Base-by-base conservation (phyloP, 2,797 vertebrate species). In the Aldrovandia affinis region DNA sequence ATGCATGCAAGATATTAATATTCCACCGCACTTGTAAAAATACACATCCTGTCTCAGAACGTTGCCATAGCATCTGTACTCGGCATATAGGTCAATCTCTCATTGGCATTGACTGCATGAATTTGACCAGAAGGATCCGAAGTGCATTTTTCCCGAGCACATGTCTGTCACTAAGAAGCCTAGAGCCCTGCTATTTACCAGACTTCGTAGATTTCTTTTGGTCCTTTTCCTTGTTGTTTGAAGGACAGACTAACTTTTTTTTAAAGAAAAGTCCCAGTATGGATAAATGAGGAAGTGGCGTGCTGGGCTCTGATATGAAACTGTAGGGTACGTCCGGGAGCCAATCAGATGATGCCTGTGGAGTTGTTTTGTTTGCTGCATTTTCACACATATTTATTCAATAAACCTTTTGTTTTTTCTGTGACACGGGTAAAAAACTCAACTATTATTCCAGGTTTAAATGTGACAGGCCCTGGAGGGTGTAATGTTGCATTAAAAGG, bases 311-410 rank as follows among this genome's bases (percentile, higher is more conserved):
- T 57, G 81, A 5, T 81, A 20, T 88, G 91, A 95, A 91, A 91
- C 81, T 12, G 44, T 85, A 89, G 90, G 93, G 80, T 87, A 82
- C 87, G 86, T 90, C 88, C 88, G 87, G 68, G 84, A 92, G 90
- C 88, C 14, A 59, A 82, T 93, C 93, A 94, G 90, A 89, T 94
- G 92, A 82, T 85, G 90, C 91, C 90, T 90, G 92, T 87, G 14
- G 90, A 91, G 92, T 89, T 89, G 87, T 87, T 91, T 94, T 94
- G 91, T 93, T 89, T 89, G 88, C 89, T 88, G 85, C 83, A 1
- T 93, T 95, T 96, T 96, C 94, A 93, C 94, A 94, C 91, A 75
- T 93, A 89, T 93, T 94, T 95, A 92, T 94, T 95, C 90, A 95
- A 93, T 93, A 90, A 90, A 89, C 86, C 86, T 92, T 95, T 94